Evolutionary conservation across 2,888 invertebrate species (phyloP), one percentile per base, ranked within the genome.

Genomic region (Xylota segnis): DNA sequence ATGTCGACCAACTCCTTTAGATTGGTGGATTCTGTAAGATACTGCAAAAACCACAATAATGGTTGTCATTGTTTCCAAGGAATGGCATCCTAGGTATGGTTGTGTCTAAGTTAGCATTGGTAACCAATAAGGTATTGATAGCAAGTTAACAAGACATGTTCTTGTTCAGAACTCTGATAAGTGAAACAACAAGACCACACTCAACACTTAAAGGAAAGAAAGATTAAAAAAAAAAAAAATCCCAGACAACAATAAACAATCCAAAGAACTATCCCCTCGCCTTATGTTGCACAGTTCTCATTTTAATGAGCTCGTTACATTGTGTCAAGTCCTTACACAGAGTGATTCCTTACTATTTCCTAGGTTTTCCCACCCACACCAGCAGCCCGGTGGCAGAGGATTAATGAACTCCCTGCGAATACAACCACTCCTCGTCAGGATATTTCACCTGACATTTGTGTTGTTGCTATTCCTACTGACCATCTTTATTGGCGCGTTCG

Each of bases 261-360:
- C 40, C 5, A 59, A 23, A 23, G 18, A 12, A 10, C 37, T 0
- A 14, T 9, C 10, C 14, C 12, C 12, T n/a, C n/a, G 14, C 1
- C 12, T 16, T 50, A 29, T 16, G 32, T 18, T 45, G 45, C n/a
- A 56, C 18, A 65, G 6, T 54, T 65, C 40, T 45, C 45, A 23
- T 47, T 66, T 58, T 66, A 76, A 66, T 76, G 66, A 58, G 66
- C 75, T 58, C 34, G 32, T 65, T 37, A 66, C 18, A 54, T 18
- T 56, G 14, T 56, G 14, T 56, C 52, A 54, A 40, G 45, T 23
- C 58, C 18, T 37, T n/a, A 4, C 4, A 40, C 27, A 32, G 47
- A 66, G 14, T 23, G 47, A 76, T 65, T 66, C n/a, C 52, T 58
- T 12, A 75, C 56, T 56, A 56, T 16, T 65, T 66, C 18, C 58